phyloP scores from a whole-genome alignment of 2,888 invertebrate species.

The Drosophila mimica region DNA sequence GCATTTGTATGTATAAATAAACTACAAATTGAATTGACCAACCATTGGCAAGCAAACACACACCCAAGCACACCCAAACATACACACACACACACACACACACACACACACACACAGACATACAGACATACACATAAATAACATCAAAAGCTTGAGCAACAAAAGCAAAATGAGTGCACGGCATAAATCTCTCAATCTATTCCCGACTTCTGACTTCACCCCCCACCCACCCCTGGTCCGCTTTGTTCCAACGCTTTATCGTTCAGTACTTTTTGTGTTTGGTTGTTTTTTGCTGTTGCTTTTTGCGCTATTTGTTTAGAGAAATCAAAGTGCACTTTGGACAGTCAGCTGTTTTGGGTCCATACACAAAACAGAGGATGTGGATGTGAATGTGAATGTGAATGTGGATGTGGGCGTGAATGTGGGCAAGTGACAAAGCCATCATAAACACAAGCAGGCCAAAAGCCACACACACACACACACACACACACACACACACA shows the following conservation, averaged over 20 bases:
- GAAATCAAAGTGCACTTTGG: constrained; percentile 56
- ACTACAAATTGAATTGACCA: constrained; percentile 58
- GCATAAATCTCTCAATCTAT: constrained; percentile 37
- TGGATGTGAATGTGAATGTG: background rate
- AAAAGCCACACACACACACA: background rate
- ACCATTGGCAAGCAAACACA: constrained; percentile 5
- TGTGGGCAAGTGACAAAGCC: background rate
- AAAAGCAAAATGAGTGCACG: constrained; percentile 4
- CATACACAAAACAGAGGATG: constrained; percentile 1
- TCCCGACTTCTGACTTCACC: background rate
- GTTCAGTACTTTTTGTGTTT: background rate
- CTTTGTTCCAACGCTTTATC: background rate
- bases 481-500: background rate
- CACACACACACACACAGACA: constrained; percentile 8
- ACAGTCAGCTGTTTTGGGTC: constrained; percentile 7
- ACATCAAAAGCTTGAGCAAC: constrained; percentile 1
- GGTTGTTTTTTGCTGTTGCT: constrained; percentile 17
- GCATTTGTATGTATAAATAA: constrained; percentile 10
- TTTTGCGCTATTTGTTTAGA: constrained; percentile 43
- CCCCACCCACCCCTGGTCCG: background rate
- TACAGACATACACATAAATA: constrained; percentile 5
- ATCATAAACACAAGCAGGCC: constrained; percentile 10
- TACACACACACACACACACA: constrained; percentile 10
- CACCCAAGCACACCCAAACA: background rate
- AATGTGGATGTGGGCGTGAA: background rate